Evolutionary conservation across 2,888 invertebrate genomes (phyloP).

Genomic region (Thelaira solivaga): DNA sequence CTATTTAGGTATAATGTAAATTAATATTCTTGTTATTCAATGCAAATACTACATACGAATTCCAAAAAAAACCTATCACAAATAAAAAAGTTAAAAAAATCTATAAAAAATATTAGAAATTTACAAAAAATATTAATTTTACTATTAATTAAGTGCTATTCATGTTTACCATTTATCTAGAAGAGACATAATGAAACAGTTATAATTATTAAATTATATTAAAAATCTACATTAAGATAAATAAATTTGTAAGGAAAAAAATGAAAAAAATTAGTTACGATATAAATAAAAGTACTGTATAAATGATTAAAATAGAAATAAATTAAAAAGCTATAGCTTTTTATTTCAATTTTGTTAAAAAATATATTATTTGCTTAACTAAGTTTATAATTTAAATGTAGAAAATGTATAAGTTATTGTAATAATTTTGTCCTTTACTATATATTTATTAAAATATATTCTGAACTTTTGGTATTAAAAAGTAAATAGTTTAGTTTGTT

Average conservation of each 20-base stretch:
- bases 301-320: background rate
- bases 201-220: slow-evolving; percentile 32
- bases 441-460: slow-evolving; percentile 50
- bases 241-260: slow-evolving; percentile 38
- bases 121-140: slow-evolving; percentile 23
- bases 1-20: too few species aligned
- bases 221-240: slow-evolving; percentile 37
- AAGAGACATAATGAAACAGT: slow-evolving; percentile 20
- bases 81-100: background rate
- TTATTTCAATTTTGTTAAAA: slow-evolving; percentile 38
- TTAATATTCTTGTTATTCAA: slow-evolving; percentile 38
- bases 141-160: slow-evolving; percentile 42
- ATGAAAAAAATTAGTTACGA: slow-evolving; percentile 33
- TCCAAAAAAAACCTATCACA: slow-evolving; percentile 15
- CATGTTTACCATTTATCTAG: slow-evolving; percentile 37
- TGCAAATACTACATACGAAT: slow-evolving; percentile 6
- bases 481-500: background rate
- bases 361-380: slow-evolving; percentile 21
- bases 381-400: slow-evolving; percentile 35
- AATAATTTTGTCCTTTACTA: slow-evolving; percentile 41
- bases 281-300: slow-evolving; percentile 32
- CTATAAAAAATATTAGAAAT: slow-evolving; percentile 21
- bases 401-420: slow-evolving; percentile 39
- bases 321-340: background rate
- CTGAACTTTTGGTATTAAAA: slow-evolving; percentile 40